Evolutionary conservation across 2,113 vertebrate genomes (phyloP).

Genomic region (Podiceps cristatus): DNA sequence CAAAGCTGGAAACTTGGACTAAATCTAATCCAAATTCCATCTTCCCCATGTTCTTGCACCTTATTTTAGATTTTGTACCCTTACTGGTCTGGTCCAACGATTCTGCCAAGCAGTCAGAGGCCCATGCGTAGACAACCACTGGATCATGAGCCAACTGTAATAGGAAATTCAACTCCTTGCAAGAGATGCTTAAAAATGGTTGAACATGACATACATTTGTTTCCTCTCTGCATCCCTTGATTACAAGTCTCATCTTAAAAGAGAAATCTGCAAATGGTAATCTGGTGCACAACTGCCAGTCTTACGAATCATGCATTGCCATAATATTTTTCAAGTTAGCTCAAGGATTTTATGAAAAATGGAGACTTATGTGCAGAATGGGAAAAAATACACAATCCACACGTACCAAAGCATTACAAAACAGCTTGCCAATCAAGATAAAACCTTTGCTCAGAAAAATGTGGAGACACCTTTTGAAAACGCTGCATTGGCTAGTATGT

Average conservation of each 20-base stretch:
- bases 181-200: neutral
- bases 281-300: neutral
- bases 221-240: neutral
- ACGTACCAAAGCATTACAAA: neutral
- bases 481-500: neutral
- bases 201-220: neutral
- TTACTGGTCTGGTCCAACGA: neutral
- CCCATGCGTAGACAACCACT: too few relatives aligned
- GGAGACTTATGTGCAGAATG: neutral
- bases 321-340: neutral
- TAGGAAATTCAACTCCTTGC: neutral
- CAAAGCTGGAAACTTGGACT: neutral
- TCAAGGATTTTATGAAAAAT: neutral
- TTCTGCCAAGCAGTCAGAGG: neutral
- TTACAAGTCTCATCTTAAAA: neutral
- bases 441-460: neutral
- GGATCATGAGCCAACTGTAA: neutral
- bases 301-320: neutral
- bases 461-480: neutral
- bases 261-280: neutral
- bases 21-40: neutral
- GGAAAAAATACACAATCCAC: neutral
- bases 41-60: neutral
- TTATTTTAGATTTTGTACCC: neutral
- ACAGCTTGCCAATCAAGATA: neutral